Evolutionary conservation across 2,888 invertebrate species (phyloP), one percentile per base, ranked within the genome.

Genomic region (Ormyrus thymus): DNA sequence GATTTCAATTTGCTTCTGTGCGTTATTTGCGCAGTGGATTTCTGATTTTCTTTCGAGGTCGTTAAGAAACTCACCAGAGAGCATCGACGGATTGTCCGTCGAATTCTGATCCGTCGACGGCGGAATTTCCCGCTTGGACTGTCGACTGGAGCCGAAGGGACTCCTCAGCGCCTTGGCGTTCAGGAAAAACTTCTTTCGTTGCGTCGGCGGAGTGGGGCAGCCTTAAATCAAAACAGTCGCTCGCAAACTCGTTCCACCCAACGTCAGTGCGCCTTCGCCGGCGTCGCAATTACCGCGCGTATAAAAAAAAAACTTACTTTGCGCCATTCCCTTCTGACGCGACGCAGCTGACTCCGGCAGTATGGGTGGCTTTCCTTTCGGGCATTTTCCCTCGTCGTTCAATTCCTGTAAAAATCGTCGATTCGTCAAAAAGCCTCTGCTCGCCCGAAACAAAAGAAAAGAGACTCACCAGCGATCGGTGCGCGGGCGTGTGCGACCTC

Each of bases 161-260:
- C 94, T 96, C 81, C 95, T 92, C 81, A 96, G 90, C 48, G 94
- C 94, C 89, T 95, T 96, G 9, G 96, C 95, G 86, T 95, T 96
- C 64, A 96, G 92, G 91, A 96, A 95, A 91, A 96, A 95, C 90
- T 95, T 94, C 89, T 95, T 93, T 84, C 95, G 92, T 81, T 92
- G 92, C 85, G 94, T 94, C 0, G 95, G 95, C 64, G 96, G 96
- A 68, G 96, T 96, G 64, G 96, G 96, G 87, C 96, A 96, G 83
- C 91, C 90, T 90, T 82, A 4, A 82, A 82, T 53, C 4, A 53
- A 53, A 29, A 29, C 29, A 3, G 4, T 29, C 29, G 29, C 29
- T 29, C 4, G 29, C 29, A 29, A 29, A 29, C 29, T 29, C 1
- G 29, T 0, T 29, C 29, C 29, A 29, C 4, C 29, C 4, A 29